Conservation (phyloP, 2,888 invertebrate species). For the Cheiracanthium punctorium region DNA sequence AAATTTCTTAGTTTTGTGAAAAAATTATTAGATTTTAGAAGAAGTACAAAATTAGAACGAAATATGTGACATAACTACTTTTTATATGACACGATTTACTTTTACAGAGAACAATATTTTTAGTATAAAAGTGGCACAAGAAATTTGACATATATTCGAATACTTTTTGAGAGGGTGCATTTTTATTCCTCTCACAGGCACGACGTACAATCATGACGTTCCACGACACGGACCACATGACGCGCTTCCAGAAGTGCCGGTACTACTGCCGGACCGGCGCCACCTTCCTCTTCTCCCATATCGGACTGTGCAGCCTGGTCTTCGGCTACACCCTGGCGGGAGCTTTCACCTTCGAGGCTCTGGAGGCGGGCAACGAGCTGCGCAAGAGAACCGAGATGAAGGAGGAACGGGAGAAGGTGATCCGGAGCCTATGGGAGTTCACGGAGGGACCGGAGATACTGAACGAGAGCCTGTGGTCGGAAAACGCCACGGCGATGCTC, state of each 20-base stretch:
- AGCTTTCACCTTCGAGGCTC: constrained; percentile 83
- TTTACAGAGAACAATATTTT: too few relatives aligned
- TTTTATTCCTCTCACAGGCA: not conserved
- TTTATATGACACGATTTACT: too few relatives aligned
- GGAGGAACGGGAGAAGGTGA: constrained; percentile 49
- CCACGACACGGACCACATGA: constrained; percentile 30
- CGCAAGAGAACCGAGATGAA: constrained; percentile 62
- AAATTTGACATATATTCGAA: too few relatives aligned
- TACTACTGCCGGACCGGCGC: constrained; percentile 87
- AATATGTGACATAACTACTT: too few relatives aligned
- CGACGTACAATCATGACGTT: not conserved
- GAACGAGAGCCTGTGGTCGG: constrained; percentile 87
- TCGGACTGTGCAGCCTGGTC: constrained; percentile 89
- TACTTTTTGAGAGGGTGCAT: too few relatives aligned
- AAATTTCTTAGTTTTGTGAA: too few relatives aligned
- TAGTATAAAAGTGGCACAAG: too few relatives aligned
- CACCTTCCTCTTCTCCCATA: constrained; percentile 91
- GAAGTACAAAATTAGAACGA: too few relatives aligned
- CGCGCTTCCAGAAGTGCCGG: constrained; percentile 78
- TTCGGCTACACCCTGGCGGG: constrained; percentile 93
- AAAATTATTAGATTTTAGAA: too few relatives aligned
- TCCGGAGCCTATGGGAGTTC: constrained; percentile 74
- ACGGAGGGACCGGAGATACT: constrained; percentile 79
- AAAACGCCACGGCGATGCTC: constrained; percentile 80
- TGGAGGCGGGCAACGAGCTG: constrained; percentile 70